Conservation (phyloP, 2,113 vertebrate species). For the Alligator sinensis region DNA sequence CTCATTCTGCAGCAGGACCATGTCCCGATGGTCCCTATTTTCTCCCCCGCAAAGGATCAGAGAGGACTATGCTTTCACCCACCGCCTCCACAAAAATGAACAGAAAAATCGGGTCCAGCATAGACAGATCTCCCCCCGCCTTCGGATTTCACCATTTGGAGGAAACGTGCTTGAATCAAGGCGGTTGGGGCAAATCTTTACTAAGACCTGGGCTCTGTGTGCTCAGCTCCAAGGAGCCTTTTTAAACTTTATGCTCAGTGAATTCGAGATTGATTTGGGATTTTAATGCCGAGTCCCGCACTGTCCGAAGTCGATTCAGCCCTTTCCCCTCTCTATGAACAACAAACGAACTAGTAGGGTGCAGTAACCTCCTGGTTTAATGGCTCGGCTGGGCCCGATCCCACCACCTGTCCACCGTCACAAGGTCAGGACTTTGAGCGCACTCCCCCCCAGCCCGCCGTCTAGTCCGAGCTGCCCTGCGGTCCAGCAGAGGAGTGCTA, state of each 20-base stretch:
- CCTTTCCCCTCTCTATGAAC: no score
- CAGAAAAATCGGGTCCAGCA: not conserved
- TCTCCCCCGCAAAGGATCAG: not conserved
- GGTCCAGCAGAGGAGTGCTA: no score
- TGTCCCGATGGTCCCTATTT: not conserved
- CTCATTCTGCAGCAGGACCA: not conserved
- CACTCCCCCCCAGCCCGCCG: no score
- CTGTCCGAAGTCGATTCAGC: not conserved
- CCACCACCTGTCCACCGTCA: not conserved
- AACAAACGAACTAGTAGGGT: not conserved
- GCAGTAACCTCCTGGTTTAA: not conserved
- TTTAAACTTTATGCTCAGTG: no score
- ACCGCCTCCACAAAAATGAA: not conserved
- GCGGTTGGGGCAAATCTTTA: not conserved
- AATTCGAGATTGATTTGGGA: not conserved
- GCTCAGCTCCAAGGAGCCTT: not conserved
- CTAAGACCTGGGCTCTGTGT: not conserved
- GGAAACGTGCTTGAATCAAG: constrained; percentile 27
- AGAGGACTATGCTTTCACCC: not conserved
- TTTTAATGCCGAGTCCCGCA: not conserved
- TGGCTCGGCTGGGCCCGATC: not conserved
- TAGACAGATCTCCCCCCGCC: not conserved
- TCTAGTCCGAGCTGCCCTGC: no score
- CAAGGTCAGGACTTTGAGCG: no score
- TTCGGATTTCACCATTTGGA: not conserved